A percentile compares a stretch with the other conserved stretches of the same genome.
Conservation (phyloP, 2,888 invertebrate genomes). For the Lymantria dispar region DNA sequence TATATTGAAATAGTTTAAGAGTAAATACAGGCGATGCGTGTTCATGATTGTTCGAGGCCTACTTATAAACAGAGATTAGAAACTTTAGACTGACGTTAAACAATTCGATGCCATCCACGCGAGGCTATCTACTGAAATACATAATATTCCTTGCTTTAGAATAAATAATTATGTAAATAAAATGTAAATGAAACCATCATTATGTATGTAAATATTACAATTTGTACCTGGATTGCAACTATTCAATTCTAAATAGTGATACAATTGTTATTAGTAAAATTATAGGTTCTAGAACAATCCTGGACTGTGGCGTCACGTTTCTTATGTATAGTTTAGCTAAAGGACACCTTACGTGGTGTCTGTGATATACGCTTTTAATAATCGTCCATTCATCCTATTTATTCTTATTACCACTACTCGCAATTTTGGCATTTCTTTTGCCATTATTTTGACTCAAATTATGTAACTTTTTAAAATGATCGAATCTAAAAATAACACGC, state of each 20-base stretch:
- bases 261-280: constrained; percentile 10
- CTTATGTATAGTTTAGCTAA: constrained; percentile 56
- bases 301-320: constrained; percentile 38
- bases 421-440: constrained; percentile 35
- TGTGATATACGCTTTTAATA: constrained; percentile 79
- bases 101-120: constrained; percentile 17
- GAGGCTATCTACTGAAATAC: constrained; percentile 3
- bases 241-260: constrained; percentile 13
- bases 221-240: constrained; percentile 11
- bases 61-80: constrained; percentile 5
- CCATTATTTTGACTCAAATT: constrained; percentile 5
- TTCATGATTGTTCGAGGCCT: constrained; percentile 30
- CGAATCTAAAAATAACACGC: background rate
- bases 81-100: constrained; percentile 12
- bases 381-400: constrained; percentile 72
- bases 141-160: constrained; percentile 4
- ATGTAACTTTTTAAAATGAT: background rate
- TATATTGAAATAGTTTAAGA: constrained; percentile 69
- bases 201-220: constrained; percentile 13
- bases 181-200: background rate
- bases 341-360: constrained; percentile 57
- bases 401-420: constrained; percentile 39
- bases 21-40: constrained; percentile 40
- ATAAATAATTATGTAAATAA: constrained; percentile 16
- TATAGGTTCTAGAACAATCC: constrained; percentile 30